phyloP scores from a whole-genome alignment of 1,140 invertebrate genomes.

The Papilio helenus region DNA sequence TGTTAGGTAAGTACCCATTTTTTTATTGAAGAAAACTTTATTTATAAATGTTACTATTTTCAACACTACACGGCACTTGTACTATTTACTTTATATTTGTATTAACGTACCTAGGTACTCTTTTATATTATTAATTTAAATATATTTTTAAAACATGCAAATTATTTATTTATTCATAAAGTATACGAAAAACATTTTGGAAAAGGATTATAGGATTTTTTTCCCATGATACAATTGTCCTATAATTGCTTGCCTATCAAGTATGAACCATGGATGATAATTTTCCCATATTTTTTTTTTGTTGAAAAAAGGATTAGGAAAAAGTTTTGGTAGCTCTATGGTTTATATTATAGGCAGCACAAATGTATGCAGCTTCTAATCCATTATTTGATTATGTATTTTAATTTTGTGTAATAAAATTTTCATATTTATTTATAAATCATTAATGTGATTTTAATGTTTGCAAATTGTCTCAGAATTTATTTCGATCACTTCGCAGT shows the following conservation, averaged over 20 bases:
- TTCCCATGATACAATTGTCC: not conserved
- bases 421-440: too few relatives aligned
- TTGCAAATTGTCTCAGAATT: not conserved
- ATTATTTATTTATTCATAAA: too few relatives aligned
- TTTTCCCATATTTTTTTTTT: too few relatives aligned
- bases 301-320: too few relatives aligned
- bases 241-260: too few relatives aligned
- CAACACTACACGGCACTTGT: slow-evolving; percentile 24
- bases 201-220: not conserved
- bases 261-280: too few relatives aligned
- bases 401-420: too few relatives aligned
- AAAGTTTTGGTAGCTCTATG: too few relatives aligned
- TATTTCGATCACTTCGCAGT: too few relatives aligned
- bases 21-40: not conserved
- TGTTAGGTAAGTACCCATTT: slow-evolving; percentile 56
- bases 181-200: not conserved
- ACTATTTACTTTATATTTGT: not conserved
- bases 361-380: too few relatives aligned
- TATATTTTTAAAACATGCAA: not conserved
- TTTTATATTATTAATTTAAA: not conserved
- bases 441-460: not conserved
- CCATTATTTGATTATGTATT: too few relatives aligned
- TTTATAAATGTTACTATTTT: slow-evolving; percentile 25
- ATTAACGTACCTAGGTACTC: not conserved
- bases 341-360: too few relatives aligned